Evolutionary conservation across 2,888 invertebrate species (phyloP).

Genomic region (Steromphala cineraria): DNA sequence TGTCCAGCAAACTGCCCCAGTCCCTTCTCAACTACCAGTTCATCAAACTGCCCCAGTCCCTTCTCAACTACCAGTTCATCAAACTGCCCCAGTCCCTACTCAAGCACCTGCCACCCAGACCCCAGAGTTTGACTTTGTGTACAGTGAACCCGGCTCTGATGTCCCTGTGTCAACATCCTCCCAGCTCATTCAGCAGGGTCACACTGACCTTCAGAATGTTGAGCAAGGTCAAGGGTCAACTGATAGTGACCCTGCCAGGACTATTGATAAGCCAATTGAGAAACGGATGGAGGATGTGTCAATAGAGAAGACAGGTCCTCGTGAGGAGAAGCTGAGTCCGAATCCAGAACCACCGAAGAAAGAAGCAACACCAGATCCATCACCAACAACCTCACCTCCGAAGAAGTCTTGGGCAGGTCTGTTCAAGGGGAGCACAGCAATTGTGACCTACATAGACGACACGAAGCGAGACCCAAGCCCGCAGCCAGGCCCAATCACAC

Average conservation of each 20-base stretch:
- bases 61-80: too few relatives aligned
- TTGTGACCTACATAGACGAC: constrained; percentile 22
- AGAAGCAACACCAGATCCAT: not conserved
- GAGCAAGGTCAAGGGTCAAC: not conserved
- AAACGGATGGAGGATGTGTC: not conserved
- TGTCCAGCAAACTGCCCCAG: too few relatives aligned
- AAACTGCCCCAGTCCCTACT: too few relatives aligned
- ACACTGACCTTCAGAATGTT: not conserved
- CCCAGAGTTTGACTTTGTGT: not conserved
- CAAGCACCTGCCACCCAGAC: too few relatives aligned
- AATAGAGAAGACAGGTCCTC: not conserved
- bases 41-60: too few relatives aligned
- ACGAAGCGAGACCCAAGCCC: constrained; percentile 18
- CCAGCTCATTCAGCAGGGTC: not conserved
- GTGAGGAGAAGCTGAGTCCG: not conserved
- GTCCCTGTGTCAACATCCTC: not conserved
- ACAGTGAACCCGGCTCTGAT: not conserved
- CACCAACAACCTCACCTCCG: constrained; percentile 31
- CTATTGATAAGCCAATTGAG: not conserved
- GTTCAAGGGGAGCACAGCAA: constrained; percentile 40
- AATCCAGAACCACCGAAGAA: not conserved
- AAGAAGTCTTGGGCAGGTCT: constrained; percentile 57
- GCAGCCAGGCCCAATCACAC: constrained; percentile 12
- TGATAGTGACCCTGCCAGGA: not conserved
- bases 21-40: too few relatives aligned